Base-by-base conservation (phyloP, 2,888 invertebrate species). In the Abrostola tripartita region DNA sequence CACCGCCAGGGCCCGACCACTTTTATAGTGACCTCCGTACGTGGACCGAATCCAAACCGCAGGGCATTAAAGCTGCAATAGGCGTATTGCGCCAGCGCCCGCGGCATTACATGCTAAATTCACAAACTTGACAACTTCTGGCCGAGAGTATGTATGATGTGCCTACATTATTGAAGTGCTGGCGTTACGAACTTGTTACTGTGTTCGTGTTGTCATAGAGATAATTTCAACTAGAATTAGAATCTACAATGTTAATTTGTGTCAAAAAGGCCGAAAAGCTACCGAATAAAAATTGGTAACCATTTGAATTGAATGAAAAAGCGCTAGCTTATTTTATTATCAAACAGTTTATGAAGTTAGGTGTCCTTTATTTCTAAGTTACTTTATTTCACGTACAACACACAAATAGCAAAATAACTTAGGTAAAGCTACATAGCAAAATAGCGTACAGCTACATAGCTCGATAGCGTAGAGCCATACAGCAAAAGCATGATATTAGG, bases 1-100 rank as follows among this genome's bases (percentile, higher is more conserved):
- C 84, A 85, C 81, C 82, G 89, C 84, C 85, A 81, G 80, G 82
- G 79, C 83, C 69, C 83, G 84, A 88, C 88, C 89, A 90, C 87
- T 91, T 92, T 91, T 91, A 91, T 87, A 87, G 89, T 85, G 88
- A 84, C 85, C 84, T 81, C 83, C 79, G 81, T 84, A 90, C 90
- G 90, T 92, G 92, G 91, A 89, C 83, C 76, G 86, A 85, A 87
- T 92, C 92, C 92, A 92, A 92, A 90, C 92, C 92, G 81, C 92
- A 90, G 77, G 71, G 78, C 88, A 88, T 89, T 88, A 91, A 89
- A 86, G 85, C 88, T 90, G 89, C 90, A 89, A 87, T 87, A 88
- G 85, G 87, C 88, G 85, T 81, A 83, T 80, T 88, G 88, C 85
- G 86, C 87, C 86, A 87, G 84, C 68, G 52, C 65, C 81, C 81